Evolutionary conservation across 2,888 invertebrate species (phyloP).

Genomic region (Lampropteryx suffumata): DNA sequence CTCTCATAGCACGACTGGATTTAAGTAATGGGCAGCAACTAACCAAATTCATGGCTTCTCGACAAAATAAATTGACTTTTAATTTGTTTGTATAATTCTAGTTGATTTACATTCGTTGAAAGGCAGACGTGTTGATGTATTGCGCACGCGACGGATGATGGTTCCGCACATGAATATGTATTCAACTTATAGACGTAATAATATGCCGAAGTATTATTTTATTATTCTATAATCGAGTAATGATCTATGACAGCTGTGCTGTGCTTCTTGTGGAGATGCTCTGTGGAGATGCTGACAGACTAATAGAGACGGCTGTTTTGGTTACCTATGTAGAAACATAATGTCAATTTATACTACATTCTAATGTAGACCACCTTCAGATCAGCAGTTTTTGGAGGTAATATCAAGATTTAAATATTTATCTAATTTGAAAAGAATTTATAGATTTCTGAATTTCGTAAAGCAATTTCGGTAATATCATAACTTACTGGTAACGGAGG

Average conservation of each 20-base stretch:
- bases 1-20: too few relatives aligned
- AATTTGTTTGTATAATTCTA: slow-evolving; percentile 18
- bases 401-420: slow-evolving; percentile 20
- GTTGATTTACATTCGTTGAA: slow-evolving; percentile 19
- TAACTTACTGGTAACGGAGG: slow-evolving; percentile 23
- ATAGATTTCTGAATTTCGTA: slow-evolving; percentile 10
- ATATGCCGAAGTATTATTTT: slow-evolving; percentile 18
- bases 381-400: slow-evolving; percentile 8
- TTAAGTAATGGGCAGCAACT: neutral
- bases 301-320: neutral
- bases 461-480: slow-evolving; percentile 22
- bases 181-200: slow-evolving; percentile 8
- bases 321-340: neutral
- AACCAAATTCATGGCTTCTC: slow-evolving; percentile 17
- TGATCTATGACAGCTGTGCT: slow-evolving; percentile 14
- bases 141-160: slow-evolving; percentile 22
- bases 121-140: slow-evolving; percentile 28
- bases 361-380: neutral
- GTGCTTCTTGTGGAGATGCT: too few relatives aligned
- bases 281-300: neutral
- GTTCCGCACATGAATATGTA: slow-evolving; percentile 18
- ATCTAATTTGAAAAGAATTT: slow-evolving; percentile 16
- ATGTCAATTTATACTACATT: neutral
- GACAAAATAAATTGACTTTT: slow-evolving; percentile 24
- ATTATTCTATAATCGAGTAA: slow-evolving; percentile 22